These are phyloP conservation scores for Phytoseiulus persimilis DNA, from an alignment of 2,888 invertebrate genomes.

Conservation along the genomic window DNA sequence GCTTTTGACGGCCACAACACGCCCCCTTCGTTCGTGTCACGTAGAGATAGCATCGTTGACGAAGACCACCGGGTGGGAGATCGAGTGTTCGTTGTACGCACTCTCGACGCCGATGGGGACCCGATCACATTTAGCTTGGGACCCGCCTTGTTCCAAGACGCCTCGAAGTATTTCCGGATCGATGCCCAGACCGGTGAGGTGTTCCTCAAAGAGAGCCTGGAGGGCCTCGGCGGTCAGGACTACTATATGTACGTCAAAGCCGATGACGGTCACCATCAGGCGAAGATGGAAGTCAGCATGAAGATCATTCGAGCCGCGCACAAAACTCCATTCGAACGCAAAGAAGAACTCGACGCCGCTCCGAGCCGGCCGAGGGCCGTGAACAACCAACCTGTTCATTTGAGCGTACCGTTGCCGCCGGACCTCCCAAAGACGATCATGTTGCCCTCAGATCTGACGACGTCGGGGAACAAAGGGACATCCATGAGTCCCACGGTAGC, in stretches of 20 bases:
- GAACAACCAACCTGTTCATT: slow-evolving; percentile 39
- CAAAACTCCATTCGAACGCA: slow-evolving; percentile 17
- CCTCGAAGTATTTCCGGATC: slow-evolving; percentile 58
- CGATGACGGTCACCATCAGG: slow-evolving; percentile 59
- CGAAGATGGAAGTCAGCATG: slow-evolving; percentile 63
- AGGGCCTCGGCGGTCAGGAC: slow-evolving; percentile 60
- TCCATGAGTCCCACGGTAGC: slow-evolving; percentile 58
- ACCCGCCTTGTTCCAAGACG: slow-evolving; percentile 46
- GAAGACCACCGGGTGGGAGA: slow-evolving; percentile 66
- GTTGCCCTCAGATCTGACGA: slow-evolving; percentile 45
- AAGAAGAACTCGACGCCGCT: slow-evolving; percentile 43
- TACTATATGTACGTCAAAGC: slow-evolving; percentile 63
- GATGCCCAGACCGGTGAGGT: slow-evolving; percentile 67
- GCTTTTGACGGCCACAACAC: slow-evolving; percentile 44
- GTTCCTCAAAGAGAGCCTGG: slow-evolving; percentile 67
- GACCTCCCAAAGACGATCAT: slow-evolving; percentile 45
- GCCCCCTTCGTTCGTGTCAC: slow-evolving; percentile 60
- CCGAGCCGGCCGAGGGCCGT: slow-evolving; percentile 31
- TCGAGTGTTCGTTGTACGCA: slow-evolving; percentile 53
- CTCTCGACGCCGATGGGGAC: slow-evolving; percentile 46
- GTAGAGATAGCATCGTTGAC: slow-evolving; percentile 66
- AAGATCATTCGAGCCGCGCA: slow-evolving; percentile 55
- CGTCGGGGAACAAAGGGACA: slow-evolving; percentile 42
- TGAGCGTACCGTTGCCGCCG: slow-evolving; percentile 47
- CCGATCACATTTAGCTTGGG: slow-evolving; percentile 45